Conservation (phyloP, 2,113 vertebrate genomes). For the Elanoides forficatus region DNA sequence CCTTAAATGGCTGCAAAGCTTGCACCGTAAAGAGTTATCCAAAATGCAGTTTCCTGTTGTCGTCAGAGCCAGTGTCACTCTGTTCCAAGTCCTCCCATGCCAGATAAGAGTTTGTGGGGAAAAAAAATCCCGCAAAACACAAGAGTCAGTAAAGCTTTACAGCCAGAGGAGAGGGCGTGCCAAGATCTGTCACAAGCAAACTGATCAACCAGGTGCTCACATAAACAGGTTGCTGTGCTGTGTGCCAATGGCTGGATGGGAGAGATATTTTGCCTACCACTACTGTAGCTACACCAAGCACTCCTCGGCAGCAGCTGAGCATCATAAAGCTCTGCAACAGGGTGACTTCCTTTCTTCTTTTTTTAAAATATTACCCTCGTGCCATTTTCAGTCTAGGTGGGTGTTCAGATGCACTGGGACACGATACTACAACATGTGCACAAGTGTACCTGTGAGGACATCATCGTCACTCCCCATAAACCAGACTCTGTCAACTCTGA, state of each 20-base stretch:
- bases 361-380: accelerated
- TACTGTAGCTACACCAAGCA: not conserved
- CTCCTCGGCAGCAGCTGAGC: not conserved
- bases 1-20: not conserved
- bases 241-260: not conserved
- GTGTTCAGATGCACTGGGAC: not conserved
- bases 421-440: not conserved
- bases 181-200: slow-evolving; percentile 28
- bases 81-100: slow-evolving; percentile 22
- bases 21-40: not conserved
- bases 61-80: not conserved
- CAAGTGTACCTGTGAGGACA: not conserved
- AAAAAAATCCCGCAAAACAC: not conserved
- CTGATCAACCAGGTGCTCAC: slow-evolving; percentile 41
- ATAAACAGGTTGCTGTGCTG: not conserved
- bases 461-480: not conserved
- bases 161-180: not conserved
- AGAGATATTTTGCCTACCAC: not conserved
- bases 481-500: not conserved
- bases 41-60: not conserved
- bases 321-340: not conserved
- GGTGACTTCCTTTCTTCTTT: not conserved
- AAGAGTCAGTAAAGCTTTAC: slow-evolving; percentile 19
- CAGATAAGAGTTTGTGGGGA: not conserved
- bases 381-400: not conserved